Evolutionary conservation across 2,113 vertebrate genomes (phyloP).

Genomic region (Apodemus speciosus): DNA sequence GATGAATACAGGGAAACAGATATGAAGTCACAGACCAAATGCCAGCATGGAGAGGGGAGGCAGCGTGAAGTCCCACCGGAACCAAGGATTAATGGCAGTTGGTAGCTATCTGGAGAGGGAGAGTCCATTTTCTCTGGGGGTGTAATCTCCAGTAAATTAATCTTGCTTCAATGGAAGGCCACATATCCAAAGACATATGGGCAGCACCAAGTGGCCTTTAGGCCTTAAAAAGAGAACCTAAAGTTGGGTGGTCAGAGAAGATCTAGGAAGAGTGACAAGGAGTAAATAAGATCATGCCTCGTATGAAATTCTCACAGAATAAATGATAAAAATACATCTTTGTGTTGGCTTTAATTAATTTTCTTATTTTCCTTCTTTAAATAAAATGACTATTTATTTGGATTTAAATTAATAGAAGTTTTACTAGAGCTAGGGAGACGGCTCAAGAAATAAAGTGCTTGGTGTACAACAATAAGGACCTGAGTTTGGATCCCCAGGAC

Average conservation of each 20-base stretch:
- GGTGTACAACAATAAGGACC: background rate
- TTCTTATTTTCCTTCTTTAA: conserved; percentile 47
- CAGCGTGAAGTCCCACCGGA: background rate
- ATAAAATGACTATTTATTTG: conserved; percentile 24
- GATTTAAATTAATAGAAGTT: background rate
- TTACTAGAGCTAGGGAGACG: background rate
- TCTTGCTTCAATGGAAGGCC: background rate
- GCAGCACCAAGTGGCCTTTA: background rate
- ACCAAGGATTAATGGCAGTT: background rate
- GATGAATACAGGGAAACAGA: background rate
- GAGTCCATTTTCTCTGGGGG: background rate
- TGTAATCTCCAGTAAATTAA: background rate
- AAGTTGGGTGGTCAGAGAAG: background rate
- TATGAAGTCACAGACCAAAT: background rate
- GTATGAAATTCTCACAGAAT: background rate
- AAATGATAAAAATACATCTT: background rate
- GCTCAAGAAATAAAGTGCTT: background rate
- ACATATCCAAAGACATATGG: background rate
- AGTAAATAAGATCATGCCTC: background rate
- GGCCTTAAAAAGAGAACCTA: background rate
- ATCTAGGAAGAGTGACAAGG: background rate
- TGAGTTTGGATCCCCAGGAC: background rate
- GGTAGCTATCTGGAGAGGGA: background rate
- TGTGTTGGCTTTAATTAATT: conserved; percentile 21
- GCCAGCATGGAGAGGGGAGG: background rate